Conservation (phyloP, 2,888 invertebrate genomes). For the Cantharis rustica region DNA sequence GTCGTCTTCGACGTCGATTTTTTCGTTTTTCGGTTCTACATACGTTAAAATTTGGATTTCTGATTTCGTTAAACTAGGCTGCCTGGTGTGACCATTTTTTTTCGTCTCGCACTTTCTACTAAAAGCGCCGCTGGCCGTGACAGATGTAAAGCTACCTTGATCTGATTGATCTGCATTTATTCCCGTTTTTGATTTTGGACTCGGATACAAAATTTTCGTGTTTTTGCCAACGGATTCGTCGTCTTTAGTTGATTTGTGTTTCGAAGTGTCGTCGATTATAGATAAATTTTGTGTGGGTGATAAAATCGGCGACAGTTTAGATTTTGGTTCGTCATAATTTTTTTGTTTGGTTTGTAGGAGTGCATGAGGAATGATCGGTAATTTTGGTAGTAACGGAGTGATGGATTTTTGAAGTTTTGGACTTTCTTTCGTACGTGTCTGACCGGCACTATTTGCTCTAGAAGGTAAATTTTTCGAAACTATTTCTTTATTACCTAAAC, state of each 20-base stretch:
- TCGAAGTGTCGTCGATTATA: constrained; percentile 24
- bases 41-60: constrained; percentile 63
- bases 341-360: constrained; percentile 48
- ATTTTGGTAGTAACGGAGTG: constrained; percentile 18
- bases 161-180: constrained; percentile 59
- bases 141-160: constrained; percentile 70
- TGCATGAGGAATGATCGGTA: constrained; percentile 18
- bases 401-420: constrained; percentile 5
- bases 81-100: constrained; percentile 47
- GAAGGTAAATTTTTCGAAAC: background rate
- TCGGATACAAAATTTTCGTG: constrained; percentile 56
- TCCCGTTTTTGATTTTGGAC: constrained; percentile 51
- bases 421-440: constrained; percentile 7
- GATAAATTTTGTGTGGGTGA: constrained; percentile 51
- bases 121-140: constrained; percentile 73
- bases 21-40: constrained; percentile 31
- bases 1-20: constrained; percentile 1
- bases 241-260: constrained; percentile 43
- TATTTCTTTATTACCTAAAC: constrained; percentile 36
- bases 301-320: constrained; percentile 52
- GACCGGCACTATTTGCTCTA: constrained; percentile 7
- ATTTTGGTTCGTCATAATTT: constrained; percentile 50
- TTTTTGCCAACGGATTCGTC: constrained; percentile 63
- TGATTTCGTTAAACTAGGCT: constrained; percentile 70
- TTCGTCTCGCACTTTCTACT: constrained; percentile 43